These are phyloP conservation scores for Eupeodes latifasciatus DNA, from an alignment of 2,888 invertebrate species.

Conservation along the genomic window DNA sequence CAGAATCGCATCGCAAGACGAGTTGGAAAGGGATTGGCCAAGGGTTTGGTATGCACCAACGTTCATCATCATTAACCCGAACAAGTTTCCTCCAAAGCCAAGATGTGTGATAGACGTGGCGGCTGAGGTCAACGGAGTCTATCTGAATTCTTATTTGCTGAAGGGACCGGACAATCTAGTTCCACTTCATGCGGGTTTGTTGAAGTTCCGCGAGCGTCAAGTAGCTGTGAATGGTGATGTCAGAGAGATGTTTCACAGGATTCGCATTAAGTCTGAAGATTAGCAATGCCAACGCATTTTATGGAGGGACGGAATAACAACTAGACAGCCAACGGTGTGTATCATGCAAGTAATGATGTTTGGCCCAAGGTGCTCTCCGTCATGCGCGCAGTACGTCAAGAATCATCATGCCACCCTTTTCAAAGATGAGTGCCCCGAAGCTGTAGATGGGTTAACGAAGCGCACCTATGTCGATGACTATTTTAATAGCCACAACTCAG, in stretches of 20 bases:
- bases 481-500: constrained; percentile 26
- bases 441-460: constrained; percentile 47
- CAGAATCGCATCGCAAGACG: constrained; percentile 48
- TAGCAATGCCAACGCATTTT: constrained; percentile 47
- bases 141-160: constrained; percentile 57
- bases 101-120: constrained; percentile 66
- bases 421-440: constrained; percentile 31
- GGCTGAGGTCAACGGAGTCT: constrained; percentile 51
- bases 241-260: constrained; percentile 65
- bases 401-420: constrained; percentile 36
- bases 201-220: constrained; percentile 61
- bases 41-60: constrained; percentile 78
- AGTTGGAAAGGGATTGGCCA: constrained; percentile 32
- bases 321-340: constrained; percentile 42
- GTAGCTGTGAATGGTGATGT: constrained; percentile 68
- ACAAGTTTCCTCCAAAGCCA: constrained; percentile 49
- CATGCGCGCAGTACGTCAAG: constrained; percentile 72
- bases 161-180: constrained; percentile 65
- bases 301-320: constrained; percentile 64
- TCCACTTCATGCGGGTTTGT: constrained; percentile 49
- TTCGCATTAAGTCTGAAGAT: constrained; percentile 27
- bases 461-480: constrained; percentile 70
- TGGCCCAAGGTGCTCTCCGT: constrained; percentile 65
- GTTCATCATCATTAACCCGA: constrained; percentile 59
- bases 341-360: constrained; percentile 74